Evolutionary conservation across 2,797 vertebrate genomes (phyloP), one percentile per base, ranked within the genome.

Genomic region (Cossypha heuglini): DNA sequence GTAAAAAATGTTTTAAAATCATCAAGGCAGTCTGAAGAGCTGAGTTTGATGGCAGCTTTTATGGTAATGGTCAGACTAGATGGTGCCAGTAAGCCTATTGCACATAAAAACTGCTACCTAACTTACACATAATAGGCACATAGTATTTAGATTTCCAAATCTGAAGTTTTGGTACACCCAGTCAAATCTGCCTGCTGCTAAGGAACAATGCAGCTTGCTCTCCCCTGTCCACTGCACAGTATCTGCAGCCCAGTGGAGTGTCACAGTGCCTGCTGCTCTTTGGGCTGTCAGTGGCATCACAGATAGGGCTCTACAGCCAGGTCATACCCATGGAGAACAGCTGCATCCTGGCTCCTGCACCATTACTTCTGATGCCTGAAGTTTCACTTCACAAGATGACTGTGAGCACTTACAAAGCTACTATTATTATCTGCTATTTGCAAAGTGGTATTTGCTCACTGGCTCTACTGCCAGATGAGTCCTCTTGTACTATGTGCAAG

Each of bases 301-400:
- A 52, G n/a, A 64, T 11, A 24, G 25, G 31, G 38, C 45, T 71
- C 58, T 38, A 15, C 2, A 7, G 35, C 11, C 63, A n/a, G 42
- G 10, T 29, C 29, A 31, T 1, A 2, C 8, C 19, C 1, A 5
- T 2, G 7, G 21, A 62, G 37, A 79, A 26, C 17, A 7, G 61
- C 24, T 31, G 22, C 17, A 25, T 37, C 46, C 51, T n/a, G 31
- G 43, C 46, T 72, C 54, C 61, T 5, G 4, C 38, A 26, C 10
- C 29, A 42, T 10, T 37, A 13, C 20, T 40, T 45, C 24, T 15
- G 33, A 75, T 45, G 54, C 6, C 15, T 19, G 46, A 84, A 43
- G 14, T 76, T 78, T 68, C n/a, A 38, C 46, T n/a, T n/a, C 4
- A 6, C 40, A 75, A 77, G 52, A 29, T 6, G 40, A 54, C 18